Percentiles rank a stretch among this genome's conserved stretches.
These are phyloP conservation scores for Motacilla tschutschensis DNA, from an alignment of 2,113 vertebrate genomes.

Conservation along the genomic window DNA sequence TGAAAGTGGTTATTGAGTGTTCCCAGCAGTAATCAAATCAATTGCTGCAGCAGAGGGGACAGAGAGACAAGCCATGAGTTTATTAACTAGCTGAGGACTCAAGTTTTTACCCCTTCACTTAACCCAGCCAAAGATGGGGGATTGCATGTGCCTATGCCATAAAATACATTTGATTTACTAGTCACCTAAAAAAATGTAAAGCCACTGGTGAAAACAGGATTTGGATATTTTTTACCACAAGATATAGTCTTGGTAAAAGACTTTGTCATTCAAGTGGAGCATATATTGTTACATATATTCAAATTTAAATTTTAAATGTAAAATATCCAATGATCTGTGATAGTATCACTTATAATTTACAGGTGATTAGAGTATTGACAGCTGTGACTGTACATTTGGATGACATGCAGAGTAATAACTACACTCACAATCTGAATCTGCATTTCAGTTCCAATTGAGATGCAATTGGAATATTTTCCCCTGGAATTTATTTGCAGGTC, in stretches of 20 bases:
- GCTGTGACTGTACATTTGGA: neutral
- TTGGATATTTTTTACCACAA: neutral
- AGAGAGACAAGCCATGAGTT: neutral
- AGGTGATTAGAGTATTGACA: neutral
- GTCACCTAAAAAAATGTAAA: neutral
- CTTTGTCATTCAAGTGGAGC: neutral
- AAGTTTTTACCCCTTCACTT: neutral
- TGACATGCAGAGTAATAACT: neutral
- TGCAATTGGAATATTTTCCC: slow-evolving; percentile 12
- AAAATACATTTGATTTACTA: neutral
- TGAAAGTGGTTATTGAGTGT: neutral
- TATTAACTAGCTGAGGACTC: neutral
- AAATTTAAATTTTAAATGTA: neutral
- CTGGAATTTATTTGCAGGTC: slow-evolving; percentile 48
- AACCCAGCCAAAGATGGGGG: neutral
- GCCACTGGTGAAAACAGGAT: neutral
- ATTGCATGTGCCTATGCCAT: neutral
- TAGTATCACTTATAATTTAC: neutral
- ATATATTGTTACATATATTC: neutral
- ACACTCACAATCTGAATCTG: neutral
- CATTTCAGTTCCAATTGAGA: slow-evolving; percentile 3
- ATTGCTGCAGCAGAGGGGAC: neutral
- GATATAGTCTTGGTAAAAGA: neutral
- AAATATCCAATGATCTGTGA: neutral
- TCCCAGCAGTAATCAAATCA: neutral